phyloP scores from a whole-genome alignment of 2,797 vertebrate species.

The Coccyzus lansbergi region DNA sequence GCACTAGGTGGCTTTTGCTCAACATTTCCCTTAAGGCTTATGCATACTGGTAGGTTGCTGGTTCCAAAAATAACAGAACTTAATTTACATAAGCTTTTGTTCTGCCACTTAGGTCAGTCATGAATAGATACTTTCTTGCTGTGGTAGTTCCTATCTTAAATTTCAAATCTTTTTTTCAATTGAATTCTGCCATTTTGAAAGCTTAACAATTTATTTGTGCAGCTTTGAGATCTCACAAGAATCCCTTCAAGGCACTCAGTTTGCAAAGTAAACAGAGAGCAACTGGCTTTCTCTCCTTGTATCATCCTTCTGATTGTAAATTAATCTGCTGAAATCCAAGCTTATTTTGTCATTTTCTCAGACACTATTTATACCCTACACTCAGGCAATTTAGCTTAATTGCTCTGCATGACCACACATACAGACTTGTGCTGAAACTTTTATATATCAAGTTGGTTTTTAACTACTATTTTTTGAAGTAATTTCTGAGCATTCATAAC shows the following conservation, averaged over 20 bases:
- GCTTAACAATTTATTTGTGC: background rate
- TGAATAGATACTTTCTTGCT: background rate
- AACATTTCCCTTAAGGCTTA: background rate
- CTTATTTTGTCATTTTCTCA: background rate
- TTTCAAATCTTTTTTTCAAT: background rate
- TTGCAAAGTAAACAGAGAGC: background rate
- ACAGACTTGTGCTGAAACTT: background rate
- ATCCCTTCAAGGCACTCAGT: background rate
- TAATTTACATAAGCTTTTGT: conserved; percentile 11
- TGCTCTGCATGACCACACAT: background rate
- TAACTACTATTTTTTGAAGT: background rate
- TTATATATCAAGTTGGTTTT: background rate
- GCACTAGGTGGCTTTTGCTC: background rate
- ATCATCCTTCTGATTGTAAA: background rate
- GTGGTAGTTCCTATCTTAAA: background rate
- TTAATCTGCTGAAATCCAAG: background rate
- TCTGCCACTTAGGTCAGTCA: background rate
- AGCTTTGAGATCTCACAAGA: background rate
- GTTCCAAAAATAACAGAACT: conserved; percentile 1
- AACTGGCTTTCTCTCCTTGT: background rate
- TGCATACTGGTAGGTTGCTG: background rate
- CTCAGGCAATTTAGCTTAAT: background rate
- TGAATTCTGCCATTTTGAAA: background rate
- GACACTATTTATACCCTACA: background rate
- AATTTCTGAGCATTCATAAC: background rate